Evolutionary conservation across 2,888 invertebrate genomes (phyloP).

Genomic region (Notodonta dromedarius): DNA sequence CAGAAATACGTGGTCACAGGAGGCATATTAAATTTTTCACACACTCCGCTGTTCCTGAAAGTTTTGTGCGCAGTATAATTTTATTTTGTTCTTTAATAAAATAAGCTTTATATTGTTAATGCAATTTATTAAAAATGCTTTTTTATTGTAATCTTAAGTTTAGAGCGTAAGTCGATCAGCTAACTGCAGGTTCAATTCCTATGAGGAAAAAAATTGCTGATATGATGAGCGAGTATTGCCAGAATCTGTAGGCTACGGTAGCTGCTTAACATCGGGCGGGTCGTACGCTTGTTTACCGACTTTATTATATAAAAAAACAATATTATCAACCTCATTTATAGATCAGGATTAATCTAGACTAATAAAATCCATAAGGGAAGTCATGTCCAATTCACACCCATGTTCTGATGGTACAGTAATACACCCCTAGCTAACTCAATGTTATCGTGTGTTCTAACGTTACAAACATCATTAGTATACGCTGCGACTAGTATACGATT

Average conservation of each 20-base stretch:
- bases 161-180: too few species aligned
- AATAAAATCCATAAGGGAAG: not conserved
- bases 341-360: not conserved
- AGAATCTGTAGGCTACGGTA: too few species aligned
- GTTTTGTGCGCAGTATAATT: not conserved
- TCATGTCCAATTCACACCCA: slow-evolving; percentile 12
- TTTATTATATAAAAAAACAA: too few species aligned
- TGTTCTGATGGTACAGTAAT: slow-evolving; percentile 14
- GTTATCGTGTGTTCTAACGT: slow-evolving; percentile 10
- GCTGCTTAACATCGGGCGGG: too few species aligned
- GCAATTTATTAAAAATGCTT: too few species aligned
- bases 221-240: too few species aligned
- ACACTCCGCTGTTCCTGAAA: not conserved
- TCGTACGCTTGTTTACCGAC: too few species aligned
- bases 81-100: not conserved
- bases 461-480: slow-evolving; percentile 16
- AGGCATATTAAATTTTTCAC: slow-evolving; percentile 1
- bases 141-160: too few species aligned
- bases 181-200: too few species aligned
- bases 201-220: too few species aligned
- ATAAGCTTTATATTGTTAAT: too few species aligned
- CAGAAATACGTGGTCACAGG: not conserved
- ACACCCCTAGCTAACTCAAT: slow-evolving; percentile 20
- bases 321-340: not conserved
- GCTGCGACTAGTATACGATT: not conserved